A percentile compares a stretch with the other conserved stretches of the same genome.
These are phyloP conservation scores for Agapornis canus DNA, from an alignment of 2,797 vertebrate genomes.

Conservation along the genomic window DNA sequence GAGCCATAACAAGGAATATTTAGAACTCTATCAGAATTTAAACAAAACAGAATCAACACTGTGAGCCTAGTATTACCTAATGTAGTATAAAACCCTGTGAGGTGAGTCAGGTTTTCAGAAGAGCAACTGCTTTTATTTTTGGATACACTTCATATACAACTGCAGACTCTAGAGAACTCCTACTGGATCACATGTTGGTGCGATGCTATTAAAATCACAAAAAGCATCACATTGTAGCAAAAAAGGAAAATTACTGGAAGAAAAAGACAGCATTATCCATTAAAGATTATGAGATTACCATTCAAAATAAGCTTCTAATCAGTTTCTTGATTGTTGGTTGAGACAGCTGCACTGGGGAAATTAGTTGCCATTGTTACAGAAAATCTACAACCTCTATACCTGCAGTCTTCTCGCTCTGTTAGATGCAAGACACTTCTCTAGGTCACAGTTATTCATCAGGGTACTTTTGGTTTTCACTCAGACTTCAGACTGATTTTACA, in stretches of 20 bases:
- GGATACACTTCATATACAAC: background rate
- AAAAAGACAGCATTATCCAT: background rate
- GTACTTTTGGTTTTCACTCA: background rate
- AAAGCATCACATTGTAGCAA: background rate
- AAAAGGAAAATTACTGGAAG: background rate
- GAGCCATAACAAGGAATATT: background rate
- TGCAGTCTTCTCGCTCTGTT: background rate
- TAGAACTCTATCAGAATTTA: background rate
- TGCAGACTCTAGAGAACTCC: background rate
- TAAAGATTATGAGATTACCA: constrained; percentile 8
- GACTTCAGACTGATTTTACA: background rate
- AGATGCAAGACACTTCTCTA: background rate
- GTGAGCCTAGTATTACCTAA: background rate
- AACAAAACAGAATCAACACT: background rate
- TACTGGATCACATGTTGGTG: background rate
- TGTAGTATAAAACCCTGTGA: background rate
- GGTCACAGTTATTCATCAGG: background rate
- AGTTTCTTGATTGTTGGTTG: constrained; percentile 23
- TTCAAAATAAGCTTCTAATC: constrained; percentile 36
- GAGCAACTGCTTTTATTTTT: background rate
- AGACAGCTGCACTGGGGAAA: background rate
- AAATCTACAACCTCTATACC: background rate
- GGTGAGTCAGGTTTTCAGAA: background rate
- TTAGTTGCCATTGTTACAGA: background rate
- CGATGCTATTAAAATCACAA: background rate